Evolutionary conservation across 2,888 invertebrate genomes (phyloP).

Genomic region (Abrostola tripartita): DNA sequence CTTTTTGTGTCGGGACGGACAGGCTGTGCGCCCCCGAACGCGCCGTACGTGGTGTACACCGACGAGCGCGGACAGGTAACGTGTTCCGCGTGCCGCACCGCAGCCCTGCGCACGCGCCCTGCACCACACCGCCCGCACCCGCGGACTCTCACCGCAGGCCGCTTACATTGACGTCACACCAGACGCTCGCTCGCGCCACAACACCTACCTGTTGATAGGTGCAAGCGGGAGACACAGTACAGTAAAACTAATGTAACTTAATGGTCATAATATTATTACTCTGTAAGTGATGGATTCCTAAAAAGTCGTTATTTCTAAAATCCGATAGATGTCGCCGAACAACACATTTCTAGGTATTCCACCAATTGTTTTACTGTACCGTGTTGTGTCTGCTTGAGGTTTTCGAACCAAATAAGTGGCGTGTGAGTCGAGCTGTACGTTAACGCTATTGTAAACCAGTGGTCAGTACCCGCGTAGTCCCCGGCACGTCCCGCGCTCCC

Average conservation of each 20-base stretch:
- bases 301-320: background rate
- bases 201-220: slow-evolving; percentile 25
- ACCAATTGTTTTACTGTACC: slow-evolving; percentile 19
- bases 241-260: slow-evolving; percentile 5
- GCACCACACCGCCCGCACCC: slow-evolving; percentile 10
- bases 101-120: slow-evolving; percentile 4
- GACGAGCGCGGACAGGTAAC: slow-evolving; percentile 98
- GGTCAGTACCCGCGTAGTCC: slow-evolving; percentile 25
- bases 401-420: slow-evolving; percentile 25
- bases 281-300: slow-evolving; percentile 12
- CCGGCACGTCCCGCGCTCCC: slow-evolving; percentile 19
- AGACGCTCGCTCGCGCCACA: slow-evolving; percentile 29
- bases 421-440: slow-evolving; percentile 35
- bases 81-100: slow-evolving; percentile 69
- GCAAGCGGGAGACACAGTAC: slow-evolving; percentile 10
- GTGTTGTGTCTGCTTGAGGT: slow-evolving; percentile 24
- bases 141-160: slow-evolving; percentile 38
- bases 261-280: slow-evolving; percentile 10
- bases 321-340: too few relatives aligned
- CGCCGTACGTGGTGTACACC: slow-evolving; percentile 98
- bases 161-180: slow-evolving; percentile 30
- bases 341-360: too few relatives aligned
- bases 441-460: slow-evolving; percentile 40
- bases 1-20: slow-evolving; percentile 84
- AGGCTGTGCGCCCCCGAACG: slow-evolving; percentile 94